A percentile compares a stretch with the other conserved stretches of the same genome.
Evolutionary conservation across 2,888 invertebrate genomes (phyloP).

Genomic region (Lacanobia oleracea): DNA sequence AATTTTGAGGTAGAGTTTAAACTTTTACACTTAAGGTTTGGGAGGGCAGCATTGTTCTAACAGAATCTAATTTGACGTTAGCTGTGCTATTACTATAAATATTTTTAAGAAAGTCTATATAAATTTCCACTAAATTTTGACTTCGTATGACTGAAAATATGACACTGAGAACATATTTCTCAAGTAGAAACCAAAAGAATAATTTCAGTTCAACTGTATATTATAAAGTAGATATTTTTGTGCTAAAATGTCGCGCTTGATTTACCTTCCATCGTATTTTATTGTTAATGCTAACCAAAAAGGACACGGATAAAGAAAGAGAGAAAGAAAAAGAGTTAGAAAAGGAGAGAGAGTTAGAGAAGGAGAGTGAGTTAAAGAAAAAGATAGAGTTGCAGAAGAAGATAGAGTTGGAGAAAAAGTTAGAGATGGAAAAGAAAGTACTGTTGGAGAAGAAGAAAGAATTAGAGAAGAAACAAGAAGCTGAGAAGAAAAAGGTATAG

Average conservation of each 20-base stretch:
- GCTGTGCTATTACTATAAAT: too few species aligned
- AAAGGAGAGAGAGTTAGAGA: slow-evolving; percentile 18
- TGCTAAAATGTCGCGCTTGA: neutral
- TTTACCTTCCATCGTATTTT: slow-evolving; percentile 31
- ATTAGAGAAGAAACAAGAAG: slow-evolving; percentile 32
- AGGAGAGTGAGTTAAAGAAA: slow-evolving; percentile 14
- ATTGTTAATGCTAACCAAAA: slow-evolving; percentile 54
- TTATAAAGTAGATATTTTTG: neutral
- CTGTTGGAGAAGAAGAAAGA: slow-evolving; percentile 40
- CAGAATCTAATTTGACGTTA: too few species aligned
- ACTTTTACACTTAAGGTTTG: too few species aligned
- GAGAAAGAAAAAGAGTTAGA: slow-evolving; percentile 30
- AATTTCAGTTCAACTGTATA: neutral
- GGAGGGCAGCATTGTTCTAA: too few species aligned
- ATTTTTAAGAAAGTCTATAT: too few species aligned
- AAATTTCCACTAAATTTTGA: too few species aligned
- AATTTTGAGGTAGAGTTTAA: too few species aligned
- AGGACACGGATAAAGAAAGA: slow-evolving; percentile 49
- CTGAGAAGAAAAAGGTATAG: slow-evolving; percentile 52
- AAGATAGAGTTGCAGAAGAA: slow-evolving; percentile 14
- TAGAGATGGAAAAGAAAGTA: slow-evolving; percentile 25
- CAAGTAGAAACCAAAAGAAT: neutral
- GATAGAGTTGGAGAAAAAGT: slow-evolving; percentile 5
- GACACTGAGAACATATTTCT: neutral
- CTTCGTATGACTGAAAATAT: too few species aligned